A percentile compares a stretch with the other conserved stretches of the same genome.
phyloP scores from a whole-genome alignment of 2,113 vertebrate genomes.

The Xenotilapia longispinis region DNA sequence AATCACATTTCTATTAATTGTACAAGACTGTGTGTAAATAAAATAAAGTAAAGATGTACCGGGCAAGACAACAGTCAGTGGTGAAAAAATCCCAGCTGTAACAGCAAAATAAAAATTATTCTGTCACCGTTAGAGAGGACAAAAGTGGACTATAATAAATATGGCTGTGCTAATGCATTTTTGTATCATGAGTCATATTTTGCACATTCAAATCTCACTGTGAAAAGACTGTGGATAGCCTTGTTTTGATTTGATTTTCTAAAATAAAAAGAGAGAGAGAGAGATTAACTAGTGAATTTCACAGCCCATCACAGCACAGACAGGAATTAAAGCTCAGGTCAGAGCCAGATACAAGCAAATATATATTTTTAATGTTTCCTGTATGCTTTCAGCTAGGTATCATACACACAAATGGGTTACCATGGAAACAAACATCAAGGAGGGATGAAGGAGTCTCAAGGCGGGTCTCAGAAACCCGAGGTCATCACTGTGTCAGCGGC shows the following conservation, averaged over 20 bases:
- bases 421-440: slow-evolving; percentile 1
- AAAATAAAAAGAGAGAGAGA: not conserved
- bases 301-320: not conserved
- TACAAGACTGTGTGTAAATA: not conserved
- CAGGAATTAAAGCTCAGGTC: not conserved
- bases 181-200: slow-evolving; percentile 18
- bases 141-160: slow-evolving; percentile 2
- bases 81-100: not conserved
- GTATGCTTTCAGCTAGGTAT: not conserved
- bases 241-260: not conserved
- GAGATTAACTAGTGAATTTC: not conserved
- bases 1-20: not conserved
- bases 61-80: not conserved
- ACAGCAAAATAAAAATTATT: slow-evolving; percentile 11
- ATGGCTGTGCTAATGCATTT: slow-evolving; percentile 14
- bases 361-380: not conserved
- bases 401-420: not conserved
- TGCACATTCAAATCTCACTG: not conserved
- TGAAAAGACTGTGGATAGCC: not conserved
- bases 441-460: not conserved
- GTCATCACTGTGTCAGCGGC: not conserved
- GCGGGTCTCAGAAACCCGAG: not conserved
- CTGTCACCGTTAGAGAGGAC: not conserved
- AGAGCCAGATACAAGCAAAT: not conserved
- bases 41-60: not conserved